Evolutionary conservation across 1,140 invertebrate species (phyloP), one percentile per base, ranked within the genome.

Genomic region (Lanistes nyassanus): DNA sequence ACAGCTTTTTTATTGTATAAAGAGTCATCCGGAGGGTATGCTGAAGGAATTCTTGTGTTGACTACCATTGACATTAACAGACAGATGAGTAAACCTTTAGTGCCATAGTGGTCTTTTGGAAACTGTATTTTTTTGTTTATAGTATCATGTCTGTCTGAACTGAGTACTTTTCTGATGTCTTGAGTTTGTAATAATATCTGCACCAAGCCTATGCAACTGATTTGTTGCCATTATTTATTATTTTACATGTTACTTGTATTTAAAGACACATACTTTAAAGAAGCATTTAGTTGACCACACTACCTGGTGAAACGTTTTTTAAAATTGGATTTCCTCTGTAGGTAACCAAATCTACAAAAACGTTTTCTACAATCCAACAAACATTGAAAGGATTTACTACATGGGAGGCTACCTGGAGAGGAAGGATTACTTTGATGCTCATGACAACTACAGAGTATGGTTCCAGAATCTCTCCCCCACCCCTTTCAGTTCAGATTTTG

Each of bases 311-410:
- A 47, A 47, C 19, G 26, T 47, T 13, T 13, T 47, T 0, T n/a
- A n/a, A n/a, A 1, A 47, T 47, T 47, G 42, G 42, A 47, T 47
- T 1, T 2, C 9, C 5, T 16, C 42, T 13, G n/a, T 36, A 74
- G 72, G 72, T 19, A 74, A 74, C 47, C 37, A 65, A 34, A 74
- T 74, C 37, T 74, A 74, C 72, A 7, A 74, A 13, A 74, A 74
- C 60, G 37, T 65, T 7, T 74, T 74, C 72, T 74, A 74, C 62
- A 65, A 71, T 29, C n/a, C 26, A 31, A 16, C 9, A 16, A 34
- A 34, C 29, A 53, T 56, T 31, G 51, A 55, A 13, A 71, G 29
- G 31, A 56, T 71, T 11, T n/a, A 71, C 31, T 71, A 55, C 68
- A 26, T 31, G 26, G 60, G 58, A 36, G 31, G 21, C 7, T 29